Conservation (phyloP, 2,888 invertebrate genomes). For the Blastobasis adustella region DNA sequence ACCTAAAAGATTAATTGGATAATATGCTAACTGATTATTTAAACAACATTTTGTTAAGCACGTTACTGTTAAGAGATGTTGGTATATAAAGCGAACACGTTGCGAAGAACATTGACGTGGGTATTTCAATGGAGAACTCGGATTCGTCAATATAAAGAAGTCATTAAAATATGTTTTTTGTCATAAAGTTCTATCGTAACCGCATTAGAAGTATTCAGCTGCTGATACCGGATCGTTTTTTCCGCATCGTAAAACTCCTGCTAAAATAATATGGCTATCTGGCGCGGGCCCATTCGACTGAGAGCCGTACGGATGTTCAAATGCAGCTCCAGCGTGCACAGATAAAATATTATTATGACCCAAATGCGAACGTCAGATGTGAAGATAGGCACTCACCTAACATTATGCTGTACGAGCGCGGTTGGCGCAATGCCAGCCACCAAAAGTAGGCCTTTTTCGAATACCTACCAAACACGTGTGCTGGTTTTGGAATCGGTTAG, state of each 20-base stretch:
- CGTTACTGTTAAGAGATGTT: too few species aligned
- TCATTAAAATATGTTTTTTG: too few species aligned
- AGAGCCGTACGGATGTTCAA: constrained; percentile 21
- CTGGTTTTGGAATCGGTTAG: constrained; percentile 20
- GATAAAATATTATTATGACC: constrained; percentile 52
- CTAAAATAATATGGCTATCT: constrained; percentile 4
- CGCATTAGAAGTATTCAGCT: too few species aligned
- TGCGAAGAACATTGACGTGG: too few species aligned
- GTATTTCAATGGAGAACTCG: too few species aligned
- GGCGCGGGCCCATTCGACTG: constrained; percentile 2
- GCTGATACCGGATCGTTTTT: not conserved
- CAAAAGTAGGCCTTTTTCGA: constrained; percentile 31
- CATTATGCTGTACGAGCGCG: constrained; percentile 26
- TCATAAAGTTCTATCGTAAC: too few species aligned
- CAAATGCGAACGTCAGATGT: constrained; percentile 39
- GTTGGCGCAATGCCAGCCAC: constrained; percentile 39
- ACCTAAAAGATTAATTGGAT: too few species aligned
- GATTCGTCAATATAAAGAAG: too few species aligned
- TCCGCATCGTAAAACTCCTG: constrained; percentile 1
- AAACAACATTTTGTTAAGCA: too few species aligned
- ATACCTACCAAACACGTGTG: constrained; percentile 37
- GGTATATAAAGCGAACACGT: too few species aligned
- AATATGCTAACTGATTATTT: too few species aligned
- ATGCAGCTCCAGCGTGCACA: constrained; percentile 22
- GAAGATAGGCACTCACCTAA: constrained; percentile 21